Base-by-base conservation (phyloP, 2,113 vertebrate genomes). In the Apus apus region DNA sequence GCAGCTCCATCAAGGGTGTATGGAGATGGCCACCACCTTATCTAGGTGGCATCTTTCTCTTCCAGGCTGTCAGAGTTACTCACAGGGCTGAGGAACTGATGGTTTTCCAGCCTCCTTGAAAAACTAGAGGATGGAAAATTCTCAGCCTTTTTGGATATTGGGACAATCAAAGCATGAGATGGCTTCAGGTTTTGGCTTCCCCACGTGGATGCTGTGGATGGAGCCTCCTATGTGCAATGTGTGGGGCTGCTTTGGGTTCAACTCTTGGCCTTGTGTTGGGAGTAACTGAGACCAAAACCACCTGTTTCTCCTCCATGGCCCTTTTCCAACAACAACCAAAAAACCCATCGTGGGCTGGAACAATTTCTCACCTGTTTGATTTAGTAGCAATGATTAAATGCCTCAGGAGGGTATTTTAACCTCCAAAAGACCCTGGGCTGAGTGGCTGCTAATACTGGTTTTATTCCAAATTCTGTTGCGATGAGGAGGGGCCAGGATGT, bases 201-300 rank as follows among this genome's bases (percentile, higher is more conserved):
- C 75, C 32, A 27, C 0, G 0, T 19, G 30, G 22, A 5, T 61
- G 27, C 46, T 56, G 7, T 1, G 1, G 19, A 2, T 51, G 48
- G 27, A 73, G 60, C 54, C n/a, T 32, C 43, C 48, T 34, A 21
- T 13, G 13, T 32, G 38, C 26, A 9, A 6, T 43, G 7, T 2
- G 0, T 19, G 27, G 23, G 30, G 19, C 13, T 68, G 62, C 43
- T 25, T 79, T 79, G 73, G 26, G 23, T 53, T 58, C 72, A 64
- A 1, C 50, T 48, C n/a, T 32, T 61, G 38, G 10, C 61, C 58
- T 40, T 30, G 22, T 11, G 9, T 20, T 72, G 23, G 19, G 22
- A n/a, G 17, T 36, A 30, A 45, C 4, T 0, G 8, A 46, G 54
- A 23, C 21, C 20, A 34, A 61, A 67, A 38, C 18, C 9, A 20